Evolutionary conservation across 2,113 vertebrate species (phyloP).

Genomic region (Vidua macroura): DNA sequence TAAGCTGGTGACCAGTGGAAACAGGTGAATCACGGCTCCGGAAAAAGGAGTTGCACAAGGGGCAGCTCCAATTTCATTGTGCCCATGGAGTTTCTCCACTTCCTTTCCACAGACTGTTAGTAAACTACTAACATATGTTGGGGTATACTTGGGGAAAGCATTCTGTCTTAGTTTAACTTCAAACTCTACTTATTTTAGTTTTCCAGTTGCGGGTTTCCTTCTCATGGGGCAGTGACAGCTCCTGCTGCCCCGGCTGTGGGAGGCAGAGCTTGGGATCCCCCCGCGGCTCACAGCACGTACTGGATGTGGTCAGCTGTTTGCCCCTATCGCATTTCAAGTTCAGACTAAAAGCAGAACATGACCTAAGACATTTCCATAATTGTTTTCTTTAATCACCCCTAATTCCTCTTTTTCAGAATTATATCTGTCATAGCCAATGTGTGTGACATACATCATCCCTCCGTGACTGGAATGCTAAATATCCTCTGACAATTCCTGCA

Average conservation of each 20-base stretch:
- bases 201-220: not conserved
- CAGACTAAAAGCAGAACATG: conserved; percentile 45
- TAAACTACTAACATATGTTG: not conserved
- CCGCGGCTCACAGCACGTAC: not conserved
- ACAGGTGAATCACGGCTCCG: conserved; percentile 23
- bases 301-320: conserved; percentile 1
- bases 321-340: conserved; percentile 39
- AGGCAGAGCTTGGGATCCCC: not conserved
- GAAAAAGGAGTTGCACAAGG: not conserved
- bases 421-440: not conserved
- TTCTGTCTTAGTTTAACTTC: not conserved
- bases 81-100: not conserved
- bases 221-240: accelerated
- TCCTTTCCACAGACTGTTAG: not conserved
- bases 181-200: not conserved
- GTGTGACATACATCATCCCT: not conserved
- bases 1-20: not conserved
- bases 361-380: conserved; percentile 44
- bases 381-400: conserved; percentile 6
- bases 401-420: not conserved
- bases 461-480: not conserved
- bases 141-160: not conserved
- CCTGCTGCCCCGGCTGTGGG: accelerated
- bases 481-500: not conserved
- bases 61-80: not conserved